A percentile compares a stretch with the other conserved stretches of the same genome.
Conservation (phyloP, 2,888 invertebrate genomes). For the Callinectes sapidus region DNA sequence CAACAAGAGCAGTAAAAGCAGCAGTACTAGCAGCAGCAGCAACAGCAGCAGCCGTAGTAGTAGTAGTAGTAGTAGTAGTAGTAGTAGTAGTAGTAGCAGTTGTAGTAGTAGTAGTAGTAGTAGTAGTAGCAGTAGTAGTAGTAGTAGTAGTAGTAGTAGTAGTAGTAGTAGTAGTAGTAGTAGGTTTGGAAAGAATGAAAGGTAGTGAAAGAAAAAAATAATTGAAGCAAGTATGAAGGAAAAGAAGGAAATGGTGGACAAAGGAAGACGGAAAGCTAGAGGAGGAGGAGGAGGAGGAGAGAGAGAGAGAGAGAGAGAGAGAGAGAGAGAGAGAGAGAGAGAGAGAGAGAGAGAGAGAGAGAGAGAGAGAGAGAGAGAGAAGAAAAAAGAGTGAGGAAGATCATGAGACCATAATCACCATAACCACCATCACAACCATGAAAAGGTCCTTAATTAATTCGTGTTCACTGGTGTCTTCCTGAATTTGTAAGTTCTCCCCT, state of each 20-base stretch:
- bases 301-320: not conserved
- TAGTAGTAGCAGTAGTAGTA: no score
- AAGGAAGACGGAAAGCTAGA: not conserved
- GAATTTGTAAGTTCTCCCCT: not conserved
- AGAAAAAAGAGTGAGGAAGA: not conserved
- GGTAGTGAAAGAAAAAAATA: not conserved
- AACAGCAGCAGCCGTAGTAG: not conserved
- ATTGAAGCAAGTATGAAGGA: no score
- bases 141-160: not conserved
- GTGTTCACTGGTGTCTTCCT: not conserved
- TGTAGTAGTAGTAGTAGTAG: not conserved
- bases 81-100: not conserved
- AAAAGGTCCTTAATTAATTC: not conserved
- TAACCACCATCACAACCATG: not conserved
- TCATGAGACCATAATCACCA: not conserved
- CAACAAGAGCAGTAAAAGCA: not conserved
- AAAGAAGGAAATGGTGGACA: not conserved
- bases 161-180: not conserved
- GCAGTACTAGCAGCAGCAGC: not conserved
- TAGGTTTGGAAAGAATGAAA: no score
- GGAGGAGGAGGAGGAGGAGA: not conserved
- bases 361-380: not conserved
- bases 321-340: slow-evolving; percentile 34
- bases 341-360: not conserved
- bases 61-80: not conserved